Conservation (phyloP, 2,797 vertebrate genomes). For the Cyclura pinguis region DNA sequence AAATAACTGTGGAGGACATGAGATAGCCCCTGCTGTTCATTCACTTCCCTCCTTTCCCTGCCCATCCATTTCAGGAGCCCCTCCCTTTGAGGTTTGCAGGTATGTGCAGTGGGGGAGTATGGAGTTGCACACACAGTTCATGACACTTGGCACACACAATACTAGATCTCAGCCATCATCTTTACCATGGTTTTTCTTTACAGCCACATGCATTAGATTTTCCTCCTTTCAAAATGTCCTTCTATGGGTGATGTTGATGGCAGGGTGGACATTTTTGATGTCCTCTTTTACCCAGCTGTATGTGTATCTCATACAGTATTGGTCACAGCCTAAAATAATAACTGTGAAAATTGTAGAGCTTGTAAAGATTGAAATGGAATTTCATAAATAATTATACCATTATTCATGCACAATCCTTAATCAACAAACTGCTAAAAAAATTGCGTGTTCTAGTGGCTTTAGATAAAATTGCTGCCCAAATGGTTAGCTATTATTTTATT, state of each 20-base stretch:
- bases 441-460: slow-evolving; percentile 30
- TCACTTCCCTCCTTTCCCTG: too few relatives aligned
- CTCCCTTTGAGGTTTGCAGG: too few relatives aligned
- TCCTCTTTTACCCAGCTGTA: slow-evolving; percentile 21
- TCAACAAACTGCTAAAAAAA: slow-evolving; percentile 48
- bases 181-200: neutral
- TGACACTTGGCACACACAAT: neutral
- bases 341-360: slow-evolving; percentile 26
- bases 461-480: slow-evolving; percentile 32
- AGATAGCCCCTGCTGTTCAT: too few relatives aligned
- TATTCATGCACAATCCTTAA: slow-evolving; percentile 33
- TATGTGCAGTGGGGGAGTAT: too few relatives aligned
- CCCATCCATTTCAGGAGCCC: too few relatives aligned
- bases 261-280: neutral
- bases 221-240: neutral
- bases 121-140: too few relatives aligned
- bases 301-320: neutral
- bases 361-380: slow-evolving; percentile 43
- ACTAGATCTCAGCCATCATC: neutral
- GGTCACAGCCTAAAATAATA: slow-evolving; percentile 11
- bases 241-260: neutral
- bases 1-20: too few relatives aligned
- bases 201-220: neutral
- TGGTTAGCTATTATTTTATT: slow-evolving; percentile 10
- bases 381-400: slow-evolving; percentile 58